These are phyloP conservation scores for Colius striatus DNA, from an alignment of 2,113 vertebrate species.

Conservation along the genomic window DNA sequence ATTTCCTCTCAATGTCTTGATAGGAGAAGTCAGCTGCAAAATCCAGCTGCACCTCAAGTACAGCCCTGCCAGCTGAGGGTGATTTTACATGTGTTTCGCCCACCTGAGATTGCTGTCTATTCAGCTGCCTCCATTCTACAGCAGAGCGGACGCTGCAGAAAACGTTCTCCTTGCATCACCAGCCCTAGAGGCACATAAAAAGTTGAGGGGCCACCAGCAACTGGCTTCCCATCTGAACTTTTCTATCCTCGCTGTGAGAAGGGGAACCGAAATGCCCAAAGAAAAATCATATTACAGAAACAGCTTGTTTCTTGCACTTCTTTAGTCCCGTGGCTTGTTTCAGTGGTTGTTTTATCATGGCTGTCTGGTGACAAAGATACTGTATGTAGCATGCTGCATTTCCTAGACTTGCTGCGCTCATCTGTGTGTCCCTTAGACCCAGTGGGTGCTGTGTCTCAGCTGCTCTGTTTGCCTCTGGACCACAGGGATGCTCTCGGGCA, in stretches of 20 bases:
- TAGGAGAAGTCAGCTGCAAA: slow-evolving; percentile 2
- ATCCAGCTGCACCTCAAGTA: background rate
- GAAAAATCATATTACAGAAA: background rate
- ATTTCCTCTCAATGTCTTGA: background rate
- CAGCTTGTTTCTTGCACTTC: background rate
- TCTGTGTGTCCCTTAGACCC: background rate
- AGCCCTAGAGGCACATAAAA: background rate
- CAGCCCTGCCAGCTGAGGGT: background rate
- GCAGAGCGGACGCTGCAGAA: background rate
- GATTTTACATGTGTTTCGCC: background rate
- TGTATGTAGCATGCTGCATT: fast-evolving
- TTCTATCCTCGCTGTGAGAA: background rate
- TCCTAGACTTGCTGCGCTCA: background rate
- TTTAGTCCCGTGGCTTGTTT: background rate
- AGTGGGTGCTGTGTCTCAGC: background rate
- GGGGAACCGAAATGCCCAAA: background rate
- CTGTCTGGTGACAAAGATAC: background rate
- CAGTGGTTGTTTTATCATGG: background rate
- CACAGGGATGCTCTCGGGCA: background rate
- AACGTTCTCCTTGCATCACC: background rate
- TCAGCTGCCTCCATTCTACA: background rate
- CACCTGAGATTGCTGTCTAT: background rate
- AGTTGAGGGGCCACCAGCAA: background rate
- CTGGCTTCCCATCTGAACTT: background rate
- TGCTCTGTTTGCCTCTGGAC: background rate